Base-by-base conservation (phyloP, 1,140 invertebrate species). In the Leptonema lineaticorne region DNA sequence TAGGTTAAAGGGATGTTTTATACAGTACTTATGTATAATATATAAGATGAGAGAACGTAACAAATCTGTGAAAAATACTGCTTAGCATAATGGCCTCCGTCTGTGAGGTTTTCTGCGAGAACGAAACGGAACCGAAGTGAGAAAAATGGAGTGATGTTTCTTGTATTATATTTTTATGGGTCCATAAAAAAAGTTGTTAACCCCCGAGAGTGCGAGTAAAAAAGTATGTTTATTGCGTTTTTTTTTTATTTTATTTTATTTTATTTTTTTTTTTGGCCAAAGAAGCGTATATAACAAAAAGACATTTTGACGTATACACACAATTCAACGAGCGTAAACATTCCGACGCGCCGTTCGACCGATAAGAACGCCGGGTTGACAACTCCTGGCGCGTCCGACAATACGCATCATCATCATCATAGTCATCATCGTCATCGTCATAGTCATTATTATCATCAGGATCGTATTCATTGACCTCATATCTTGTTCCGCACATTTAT, bases 121-220 rank as follows among this genome's bases (percentile, higher is more conserved):
- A 11, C 37, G 63, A 41, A 27, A 63, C 46, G 57, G 65, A 69
- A 62, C 67, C 58, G 57, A 71, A 62, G 57, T 67, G 67, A 63
- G 57, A 63, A 63, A 69, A 71, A 65, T 56, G 63, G 67, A 69
- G 67, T 71, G 67, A 71, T 68, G 70, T 71, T 71, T 69, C 70
- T 71, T 68, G 67, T 69, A 71, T 71, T 68, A 71, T 71, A 69
- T 66, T 71, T 69, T 71, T 71, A 71, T 68, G 67, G 33, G 62
- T 62, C 57, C 41, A 71, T 71, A 71, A 71, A 71, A 71, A 66
- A 69, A 69, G 66, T 71, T 69, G 70, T 69, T 71, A 71, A 68
- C 70, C 70, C 70, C 56, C 50, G 59, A 45, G 63, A 45, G 45
- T 66, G 62, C 27, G 37, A 71, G 67, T 68, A 69, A 66, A 71